These are phyloP conservation scores for Artibeus jamaicensis DNA, from an alignment of 2,797 vertebrate genomes.

Conservation along the genomic window DNA sequence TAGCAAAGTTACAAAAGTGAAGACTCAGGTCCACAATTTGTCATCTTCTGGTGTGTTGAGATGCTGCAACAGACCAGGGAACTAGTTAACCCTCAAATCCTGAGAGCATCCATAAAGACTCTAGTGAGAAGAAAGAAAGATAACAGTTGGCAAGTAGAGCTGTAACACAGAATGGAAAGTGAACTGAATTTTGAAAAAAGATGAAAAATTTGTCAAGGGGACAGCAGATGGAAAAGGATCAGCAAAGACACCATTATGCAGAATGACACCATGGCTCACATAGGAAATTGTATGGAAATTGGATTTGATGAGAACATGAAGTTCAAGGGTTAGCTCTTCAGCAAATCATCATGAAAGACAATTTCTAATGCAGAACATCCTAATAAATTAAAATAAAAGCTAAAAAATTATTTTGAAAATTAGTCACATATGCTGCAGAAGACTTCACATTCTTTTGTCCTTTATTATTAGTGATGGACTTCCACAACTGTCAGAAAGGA, in stretches of 20 bases:
- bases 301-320: neutral
- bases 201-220: neutral
- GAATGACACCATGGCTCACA: neutral
- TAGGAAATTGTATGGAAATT: neutral
- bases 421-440: neutral
- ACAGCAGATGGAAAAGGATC: neutral
- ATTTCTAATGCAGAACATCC: neutral
- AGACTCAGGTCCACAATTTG: neutral
- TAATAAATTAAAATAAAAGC: neutral
- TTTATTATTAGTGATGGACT: neutral
- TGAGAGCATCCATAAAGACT: neutral
- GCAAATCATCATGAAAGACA: neutral
- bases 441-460: neutral
- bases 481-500: neutral
- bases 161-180: neutral
- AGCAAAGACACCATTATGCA: neutral
- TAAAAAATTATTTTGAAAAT: neutral
- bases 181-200: neutral
- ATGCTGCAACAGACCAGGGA: neutral
- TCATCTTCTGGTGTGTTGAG: neutral
- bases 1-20: neutral
- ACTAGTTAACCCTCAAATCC: no score
- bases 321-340: neutral
- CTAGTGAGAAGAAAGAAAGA: neutral
- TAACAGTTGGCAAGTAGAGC: neutral